phyloP scores from a whole-genome alignment of 1,140 invertebrate genomes.

The Latrodectus geometricus region DNA sequence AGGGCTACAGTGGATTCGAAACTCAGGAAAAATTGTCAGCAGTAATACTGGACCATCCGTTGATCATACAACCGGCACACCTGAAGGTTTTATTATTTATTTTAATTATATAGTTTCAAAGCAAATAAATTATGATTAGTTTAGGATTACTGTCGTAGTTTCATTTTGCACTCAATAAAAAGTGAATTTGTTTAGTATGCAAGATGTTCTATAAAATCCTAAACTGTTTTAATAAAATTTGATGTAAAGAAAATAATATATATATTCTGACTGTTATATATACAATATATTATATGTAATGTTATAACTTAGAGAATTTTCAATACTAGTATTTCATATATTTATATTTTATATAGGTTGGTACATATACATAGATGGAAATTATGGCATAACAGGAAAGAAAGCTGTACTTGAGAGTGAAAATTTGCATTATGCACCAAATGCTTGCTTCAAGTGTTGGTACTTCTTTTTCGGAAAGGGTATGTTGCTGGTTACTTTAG shows the following conservation, averaged over 20 bases:
- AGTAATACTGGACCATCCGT: not conserved
- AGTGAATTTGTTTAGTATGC: not conserved
- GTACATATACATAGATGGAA: slow-evolving; percentile 40
- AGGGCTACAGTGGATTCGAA: slow-evolving; percentile 37
- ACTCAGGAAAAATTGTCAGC: slow-evolving; percentile 19
- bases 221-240: too few relatives aligned
- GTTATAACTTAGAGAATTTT: too few relatives aligned
- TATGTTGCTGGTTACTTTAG: slow-evolving; percentile 14
- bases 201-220: not conserved
- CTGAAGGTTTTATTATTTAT: slow-evolving; percentile 25
- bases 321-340: too few relatives aligned
- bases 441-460: slow-evolving; percentile 50
- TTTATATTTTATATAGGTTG: slow-evolving; percentile 34
- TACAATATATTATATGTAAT: too few relatives aligned
- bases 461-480: slow-evolving; percentile 30
- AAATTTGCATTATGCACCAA: slow-evolving; percentile 48
- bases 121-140: not conserved
- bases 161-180: not conserved
- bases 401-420: slow-evolving; percentile 55
- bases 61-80: slow-evolving; percentile 38
- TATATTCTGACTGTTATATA: too few relatives aligned
- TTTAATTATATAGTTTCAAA: too few relatives aligned
- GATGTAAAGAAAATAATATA: too few relatives aligned
- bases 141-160: not conserved
- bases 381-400: not conserved